phyloP scores from a whole-genome alignment of 2,888 invertebrate species.

The Drosophila pegasa region DNA sequence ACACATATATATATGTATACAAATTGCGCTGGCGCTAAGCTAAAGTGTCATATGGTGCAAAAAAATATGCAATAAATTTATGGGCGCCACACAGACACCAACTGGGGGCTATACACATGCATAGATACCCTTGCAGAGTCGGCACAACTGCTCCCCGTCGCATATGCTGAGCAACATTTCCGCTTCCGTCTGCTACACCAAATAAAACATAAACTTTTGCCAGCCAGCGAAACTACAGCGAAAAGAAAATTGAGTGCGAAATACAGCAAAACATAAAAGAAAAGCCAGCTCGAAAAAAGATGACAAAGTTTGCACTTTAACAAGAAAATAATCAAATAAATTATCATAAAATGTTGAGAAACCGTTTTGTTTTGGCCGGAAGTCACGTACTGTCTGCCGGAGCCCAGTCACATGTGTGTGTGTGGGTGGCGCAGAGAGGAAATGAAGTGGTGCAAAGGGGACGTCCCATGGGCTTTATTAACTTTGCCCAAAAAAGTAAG shows the following conservation, averaged over 20 bases:
- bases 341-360: conserved; percentile 77
- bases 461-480: conserved; percentile 64
- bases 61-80: conserved; percentile 81
- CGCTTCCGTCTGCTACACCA: conserved; percentile 68
- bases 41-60: conserved; percentile 70
- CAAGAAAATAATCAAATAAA: conserved; percentile 81
- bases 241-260: conserved; percentile 49
- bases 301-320: conserved; percentile 81
- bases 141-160: conserved; percentile 49
- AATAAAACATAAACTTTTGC: conserved; percentile 39
- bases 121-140: conserved; percentile 14
- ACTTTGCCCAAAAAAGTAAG: conserved; percentile 68
- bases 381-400: conserved; percentile 77
- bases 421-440: conserved; percentile 16
- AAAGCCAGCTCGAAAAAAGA: conserved; percentile 33
- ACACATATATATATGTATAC: conserved; percentile 10
- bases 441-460: conserved; percentile 14
- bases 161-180: conserved; percentile 80
- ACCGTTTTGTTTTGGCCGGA: conserved; percentile 80
- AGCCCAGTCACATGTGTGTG: conserved; percentile 41
- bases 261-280: conserved; percentile 27
- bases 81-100: conserved; percentile 39
- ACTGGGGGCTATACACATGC: background rate
- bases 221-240: conserved; percentile 29
- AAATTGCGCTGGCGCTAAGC: conserved; percentile 39